Evolutionary conservation across 2,888 invertebrate genomes (phyloP).

Genomic region (Ditylenchus weischeri): DNA sequence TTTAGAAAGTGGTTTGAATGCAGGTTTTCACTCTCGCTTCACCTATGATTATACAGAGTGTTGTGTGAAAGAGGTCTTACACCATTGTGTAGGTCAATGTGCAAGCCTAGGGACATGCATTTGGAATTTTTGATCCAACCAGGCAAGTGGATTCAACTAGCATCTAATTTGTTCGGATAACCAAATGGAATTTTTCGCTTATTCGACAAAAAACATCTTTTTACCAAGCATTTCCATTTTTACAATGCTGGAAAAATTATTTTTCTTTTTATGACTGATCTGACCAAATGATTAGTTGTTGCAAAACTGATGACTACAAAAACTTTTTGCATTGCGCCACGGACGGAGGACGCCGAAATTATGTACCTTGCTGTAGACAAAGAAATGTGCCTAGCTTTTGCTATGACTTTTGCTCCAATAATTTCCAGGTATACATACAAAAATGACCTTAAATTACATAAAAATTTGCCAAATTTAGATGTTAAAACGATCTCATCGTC

Average conservation of each 20-base stretch:
- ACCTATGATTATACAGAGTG: conserved; percentile 65
- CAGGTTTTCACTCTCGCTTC: conserved; percentile 50
- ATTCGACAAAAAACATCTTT: neutral
- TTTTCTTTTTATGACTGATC: neutral
- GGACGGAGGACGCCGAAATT: conserved; percentile 50
- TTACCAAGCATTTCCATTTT: neutral
- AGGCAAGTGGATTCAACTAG: conserved; percentile 29
- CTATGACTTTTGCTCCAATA: conserved; percentile 56
- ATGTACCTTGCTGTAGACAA: conserved; percentile 57
- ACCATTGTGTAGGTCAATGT: conserved; percentile 75
- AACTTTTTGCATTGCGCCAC: conserved; percentile 55
- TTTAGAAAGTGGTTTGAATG: conserved; percentile 52
- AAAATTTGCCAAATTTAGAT: conserved; percentile 33
- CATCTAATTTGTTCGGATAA: neutral
- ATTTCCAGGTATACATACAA: conserved; percentile 39
- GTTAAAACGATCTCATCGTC: conserved; percentile 53
- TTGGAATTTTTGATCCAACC: conserved; percentile 54
- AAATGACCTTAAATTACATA: conserved; percentile 1
- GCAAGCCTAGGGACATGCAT: conserved; percentile 61
- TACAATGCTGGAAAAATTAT: neutral
- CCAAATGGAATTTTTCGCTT: conserved; percentile 1
- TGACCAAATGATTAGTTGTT: neutral
- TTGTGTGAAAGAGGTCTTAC: conserved; percentile 77
- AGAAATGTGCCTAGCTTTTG: conserved; percentile 57
- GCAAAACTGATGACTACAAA: conserved; percentile 47